Evolutionary conservation across 2,888 invertebrate species (phyloP), one percentile per base, ranked within the genome.

Genomic region (Tiliacea aurago): DNA sequence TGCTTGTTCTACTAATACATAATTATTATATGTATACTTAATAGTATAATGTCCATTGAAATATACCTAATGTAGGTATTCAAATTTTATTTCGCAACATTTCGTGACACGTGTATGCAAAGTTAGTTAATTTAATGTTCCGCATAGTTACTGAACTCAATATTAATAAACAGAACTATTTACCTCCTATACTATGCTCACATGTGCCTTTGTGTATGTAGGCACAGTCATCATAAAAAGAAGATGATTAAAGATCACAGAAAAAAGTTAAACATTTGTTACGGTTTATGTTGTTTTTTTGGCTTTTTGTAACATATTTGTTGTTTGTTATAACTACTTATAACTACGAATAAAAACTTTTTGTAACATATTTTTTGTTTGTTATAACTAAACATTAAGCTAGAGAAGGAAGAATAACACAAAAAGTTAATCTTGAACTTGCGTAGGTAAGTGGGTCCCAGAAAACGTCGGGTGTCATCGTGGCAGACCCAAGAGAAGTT

Each of bases 11-110:
- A 28, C 3, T 28, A 28, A 37, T 45, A 70, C 71, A 76, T 66
- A 78, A 78, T 74, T 53, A 84, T n/a, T n/a, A n/a, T n/a, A n/a
- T 66, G 75, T 28, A 63, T 61, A 20, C 37, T 37, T 37, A 37
- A 37, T 37, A 37, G 37, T 28, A 28, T 56, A 33, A 11, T 58
- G 18, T 65, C n/a, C n/a, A 58, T 49, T 70, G 33, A 76, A 62
- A 55, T 72, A 37, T 67, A 9, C 45, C 41, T 74, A 71, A 64
- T 41, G 11, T 28, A 28, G 28, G 28, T 70, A 68, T 66, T 73
- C 20, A 15, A 67, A 67, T 20, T 41, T 43, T 55, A 62, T 61
- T 47, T 72, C 64, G 62, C 56, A 41, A 53, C 51, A 49, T 62
- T 59, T 62, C 11, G 56, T 41, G 43, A 59, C 68, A 61, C 62